Percentiles rank a stretch among this genome's conserved stretches.
Evolutionary conservation across 1,140 invertebrate species (phyloP).

Genomic region (Parasteatoda tepidariorum): DNA sequence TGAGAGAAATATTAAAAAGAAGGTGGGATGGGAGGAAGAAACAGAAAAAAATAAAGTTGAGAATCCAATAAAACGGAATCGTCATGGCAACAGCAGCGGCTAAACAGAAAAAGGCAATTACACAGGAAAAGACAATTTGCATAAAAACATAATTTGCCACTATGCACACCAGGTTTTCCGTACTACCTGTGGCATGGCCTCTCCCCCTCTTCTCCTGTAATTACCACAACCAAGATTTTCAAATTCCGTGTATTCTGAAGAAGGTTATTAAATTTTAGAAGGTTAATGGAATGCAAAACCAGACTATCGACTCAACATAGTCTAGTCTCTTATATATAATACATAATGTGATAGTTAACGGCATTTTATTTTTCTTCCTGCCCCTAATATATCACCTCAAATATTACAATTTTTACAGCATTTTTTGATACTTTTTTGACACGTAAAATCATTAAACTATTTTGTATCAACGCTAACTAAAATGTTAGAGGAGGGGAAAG

Average conservation of each 20-base stretch:
- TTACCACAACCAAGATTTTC: background rate
- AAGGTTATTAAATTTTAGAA: background rate
- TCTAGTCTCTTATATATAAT: too few species aligned
- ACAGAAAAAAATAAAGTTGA: conserved; percentile 6
- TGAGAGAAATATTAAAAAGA: conserved; percentile 37
- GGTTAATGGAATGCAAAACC: background rate
- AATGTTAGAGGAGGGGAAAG: too few species aligned
- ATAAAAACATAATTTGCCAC: conserved; percentile 39
- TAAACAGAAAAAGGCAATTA: conserved; percentile 46
- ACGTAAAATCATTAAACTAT: too few species aligned
- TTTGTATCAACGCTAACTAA: too few species aligned
- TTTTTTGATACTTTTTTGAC: too few species aligned
- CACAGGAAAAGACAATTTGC: conserved; percentile 18
- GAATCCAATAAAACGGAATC: conserved; percentile 6
- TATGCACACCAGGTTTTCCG: background rate
- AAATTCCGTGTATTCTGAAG: background rate
- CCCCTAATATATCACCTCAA: too few species aligned
- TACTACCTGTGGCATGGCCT: background rate
- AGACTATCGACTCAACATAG: background rate
- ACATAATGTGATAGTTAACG: too few species aligned
- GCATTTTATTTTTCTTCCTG: too few species aligned
- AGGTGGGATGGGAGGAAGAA: background rate
- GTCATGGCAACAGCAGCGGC: conserved; percentile 28
- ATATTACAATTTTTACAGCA: too few species aligned
- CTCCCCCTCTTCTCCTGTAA: background rate